Evolutionary conservation across 1,140 invertebrate genomes (phyloP).

Genomic region (Eriosoma lanigerum): DNA sequence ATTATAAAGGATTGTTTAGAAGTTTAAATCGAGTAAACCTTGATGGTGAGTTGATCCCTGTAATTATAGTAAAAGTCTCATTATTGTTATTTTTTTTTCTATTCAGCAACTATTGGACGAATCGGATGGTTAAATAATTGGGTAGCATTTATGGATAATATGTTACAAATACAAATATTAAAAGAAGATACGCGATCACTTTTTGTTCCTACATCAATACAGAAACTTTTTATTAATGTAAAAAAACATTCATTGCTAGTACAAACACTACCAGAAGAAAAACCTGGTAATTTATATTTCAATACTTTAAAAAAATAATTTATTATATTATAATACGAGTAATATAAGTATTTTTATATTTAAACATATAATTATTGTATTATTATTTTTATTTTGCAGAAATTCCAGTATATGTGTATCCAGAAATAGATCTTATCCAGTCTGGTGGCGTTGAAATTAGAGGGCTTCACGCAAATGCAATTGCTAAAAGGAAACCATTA

Average conservation of each 20-base stretch:
- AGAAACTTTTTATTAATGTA: constrained; percentile 77
- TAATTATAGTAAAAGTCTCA: no score
- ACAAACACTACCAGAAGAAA: constrained; percentile 54
- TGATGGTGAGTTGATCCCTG: constrained; percentile 58
- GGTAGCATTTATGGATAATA: constrained; percentile 90
- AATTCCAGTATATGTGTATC: constrained; percentile 55
- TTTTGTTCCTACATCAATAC: constrained; percentile 82
- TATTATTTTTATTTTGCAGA: constrained; percentile 46
- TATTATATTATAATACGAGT: not conserved
- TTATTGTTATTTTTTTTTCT: no score
- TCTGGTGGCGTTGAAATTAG: constrained; percentile 82
- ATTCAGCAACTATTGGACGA: constrained; percentile 60
- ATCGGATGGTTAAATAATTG: constrained; percentile 79
- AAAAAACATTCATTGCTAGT: constrained; percentile 63
- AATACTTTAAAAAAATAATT: no score
- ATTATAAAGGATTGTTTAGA: constrained; percentile 80
- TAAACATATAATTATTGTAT: not conserved
- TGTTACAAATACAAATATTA: constrained; percentile 85
- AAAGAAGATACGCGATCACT: constrained; percentile 73
- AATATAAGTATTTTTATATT: no score
- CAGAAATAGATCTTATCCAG: constrained; percentile 59
- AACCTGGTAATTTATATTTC: constrained; percentile 52
- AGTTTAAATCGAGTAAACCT: constrained; percentile 63
- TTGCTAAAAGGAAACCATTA: constrained; percentile 67
- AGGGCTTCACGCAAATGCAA: constrained; percentile 78